Base-by-base conservation (phyloP, 2,888 invertebrate species). In the Gryllus longicercus region DNA sequence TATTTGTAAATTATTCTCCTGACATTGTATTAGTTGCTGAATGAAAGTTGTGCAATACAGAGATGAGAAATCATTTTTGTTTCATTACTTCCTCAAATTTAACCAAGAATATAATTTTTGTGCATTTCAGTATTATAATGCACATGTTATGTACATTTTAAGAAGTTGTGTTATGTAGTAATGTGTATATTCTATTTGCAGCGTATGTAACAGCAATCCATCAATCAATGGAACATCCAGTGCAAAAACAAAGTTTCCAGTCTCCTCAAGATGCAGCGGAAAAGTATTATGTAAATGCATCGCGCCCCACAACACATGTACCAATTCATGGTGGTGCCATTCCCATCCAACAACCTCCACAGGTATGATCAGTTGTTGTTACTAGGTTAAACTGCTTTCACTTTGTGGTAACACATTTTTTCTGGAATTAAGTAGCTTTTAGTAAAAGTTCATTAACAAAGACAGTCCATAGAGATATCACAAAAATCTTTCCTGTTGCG, bases 271-370 rank as follows among this genome's bases (percentile, higher is more conserved):
- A 83, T 21, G 80, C 79, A 11, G 88, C 88, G 79, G 88, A 88
- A 75, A 88, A 88, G 83, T 88, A 83, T 75, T 83, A 83, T 76
- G 81, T 81, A 2, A 76, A 81, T 79, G 84, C 86, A 21, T 84
- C 88, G 51, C 86, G 90, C 79, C 89, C 90, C 2, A 87, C 88
- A 81, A 88, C 88, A 81, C 90, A 90, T 83, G 89, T 90, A n/a
- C 87, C 88, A 0, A 88, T 91, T 78, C 90, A 90, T 84, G 89
- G 89, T 51, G 89, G 89, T 78, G 86, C 89, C 11, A 89, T 91
- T 82, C 89, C 90, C 1, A 88, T 91, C 81, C 90, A 89, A 84
- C 90, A 90, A 81, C 89, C 89, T 49, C 89, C 89, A 50, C 89
- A 89, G 84, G 88, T 88, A 84, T 82, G 74, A 10, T 11, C n/a